These are phyloP conservation scores for Babyrousa celebensis DNA, from an alignment of 2,797 vertebrate species.

Conservation along the genomic window DNA sequence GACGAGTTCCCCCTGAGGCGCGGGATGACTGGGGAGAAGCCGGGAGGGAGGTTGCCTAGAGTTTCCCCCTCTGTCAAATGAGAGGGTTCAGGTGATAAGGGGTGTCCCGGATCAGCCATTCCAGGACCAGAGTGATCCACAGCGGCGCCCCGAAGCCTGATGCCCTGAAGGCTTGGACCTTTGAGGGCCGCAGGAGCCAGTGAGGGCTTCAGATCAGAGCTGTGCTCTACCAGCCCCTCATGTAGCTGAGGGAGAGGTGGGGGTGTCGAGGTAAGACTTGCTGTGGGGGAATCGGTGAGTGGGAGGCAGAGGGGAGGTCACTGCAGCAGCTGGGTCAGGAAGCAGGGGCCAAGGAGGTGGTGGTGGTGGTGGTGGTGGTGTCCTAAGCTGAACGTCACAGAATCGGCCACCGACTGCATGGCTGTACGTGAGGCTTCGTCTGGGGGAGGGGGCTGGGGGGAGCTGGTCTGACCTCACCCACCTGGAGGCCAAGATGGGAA, in stretches of 20 bases:
- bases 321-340: not conserved
- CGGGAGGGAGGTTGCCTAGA: not conserved
- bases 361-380: not conserved
- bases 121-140: not conserved
- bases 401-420: not conserved
- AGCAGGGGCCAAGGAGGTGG: not conserved
- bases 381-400: not conserved
- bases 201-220: not conserved
- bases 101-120: not conserved
- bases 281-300: not conserved
- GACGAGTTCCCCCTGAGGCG: no score
- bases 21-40: fast-evolving
- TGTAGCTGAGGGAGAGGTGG: not conserved
- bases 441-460: not conserved
- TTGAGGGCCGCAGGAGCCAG: not conserved
- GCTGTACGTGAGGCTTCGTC: not conserved
- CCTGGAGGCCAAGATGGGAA: not conserved
- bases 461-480: not conserved
- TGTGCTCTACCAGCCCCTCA: not conserved
- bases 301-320: not conserved
- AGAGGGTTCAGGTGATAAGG: not conserved
- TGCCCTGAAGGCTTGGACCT: not conserved
- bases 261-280: fast-evolving
- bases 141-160: not conserved
- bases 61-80: not conserved